These are phyloP conservation scores for Telenomus remus DNA, from an alignment of 1,140 invertebrate species.

Conservation along the genomic window DNA sequence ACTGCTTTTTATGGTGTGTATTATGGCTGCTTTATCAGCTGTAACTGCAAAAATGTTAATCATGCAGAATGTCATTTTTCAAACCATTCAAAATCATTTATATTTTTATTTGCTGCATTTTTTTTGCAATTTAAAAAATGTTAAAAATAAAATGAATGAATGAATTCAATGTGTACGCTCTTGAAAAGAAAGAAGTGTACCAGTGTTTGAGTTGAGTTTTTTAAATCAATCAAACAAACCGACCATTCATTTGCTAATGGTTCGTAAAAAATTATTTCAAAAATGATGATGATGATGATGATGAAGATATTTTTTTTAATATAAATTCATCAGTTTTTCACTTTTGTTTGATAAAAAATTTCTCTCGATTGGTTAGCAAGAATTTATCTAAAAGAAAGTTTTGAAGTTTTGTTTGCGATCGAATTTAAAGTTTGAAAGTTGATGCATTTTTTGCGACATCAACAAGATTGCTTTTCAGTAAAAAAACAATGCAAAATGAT, in stretches of 20 bases:
- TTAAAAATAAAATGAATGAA: conserved; percentile 24
- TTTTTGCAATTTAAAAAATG: conserved; percentile 31
- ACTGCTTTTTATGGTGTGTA: conserved; percentile 62
- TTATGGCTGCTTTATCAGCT: conserved; percentile 62
- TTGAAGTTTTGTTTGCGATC: background rate
- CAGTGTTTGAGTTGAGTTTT: conserved; percentile 28
- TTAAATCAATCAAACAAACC: conserved; percentile 10
- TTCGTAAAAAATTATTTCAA: background rate
- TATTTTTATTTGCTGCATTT: conserved; percentile 37
- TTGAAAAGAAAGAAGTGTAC: conserved; percentile 26
- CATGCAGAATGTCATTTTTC: conserved; percentile 12
- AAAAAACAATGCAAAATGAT: background rate
- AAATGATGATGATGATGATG: background rate
- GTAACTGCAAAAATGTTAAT: conserved; percentile 46
- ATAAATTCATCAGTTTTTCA: background rate
- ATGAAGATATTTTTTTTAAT: too few relatives aligned
- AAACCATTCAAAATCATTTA: conserved; percentile 1
- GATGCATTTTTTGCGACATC: background rate
- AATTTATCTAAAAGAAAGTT: background rate
- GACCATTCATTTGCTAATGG: background rate
- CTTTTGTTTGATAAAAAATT: background rate
- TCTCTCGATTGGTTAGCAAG: background rate
- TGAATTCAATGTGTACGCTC: conserved; percentile 23
- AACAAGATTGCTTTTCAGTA: background rate
- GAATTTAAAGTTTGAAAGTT: background rate